Conservation (phyloP, 2,113 vertebrate genomes). For the Centropristis striata region DNA sequence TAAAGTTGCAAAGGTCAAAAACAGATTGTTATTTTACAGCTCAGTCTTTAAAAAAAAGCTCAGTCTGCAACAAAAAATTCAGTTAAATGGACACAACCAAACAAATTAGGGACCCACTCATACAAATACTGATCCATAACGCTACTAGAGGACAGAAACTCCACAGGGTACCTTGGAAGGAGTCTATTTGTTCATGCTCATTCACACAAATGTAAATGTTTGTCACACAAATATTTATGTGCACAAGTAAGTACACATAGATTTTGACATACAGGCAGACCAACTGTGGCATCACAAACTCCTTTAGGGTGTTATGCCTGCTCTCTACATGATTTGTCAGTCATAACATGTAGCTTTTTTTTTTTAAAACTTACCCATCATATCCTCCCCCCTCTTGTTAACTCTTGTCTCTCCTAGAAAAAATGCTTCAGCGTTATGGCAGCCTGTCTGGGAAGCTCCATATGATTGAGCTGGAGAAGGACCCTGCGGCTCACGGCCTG, state of each 20-base stretch:
- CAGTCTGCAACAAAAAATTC: no score
- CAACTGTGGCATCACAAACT: constrained; percentile 50
- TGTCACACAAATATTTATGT: not conserved
- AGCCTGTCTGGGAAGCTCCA: constrained; percentile 91
- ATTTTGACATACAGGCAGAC: constrained; percentile 10
- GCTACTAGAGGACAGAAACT: not conserved
- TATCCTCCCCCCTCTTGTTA: constrained; percentile 47
- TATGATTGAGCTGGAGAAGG: constrained; percentile 95
- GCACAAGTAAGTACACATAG: not conserved
- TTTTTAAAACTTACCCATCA: constrained; percentile 29
- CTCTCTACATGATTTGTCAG: constrained; percentile 62
- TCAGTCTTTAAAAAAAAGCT: no score
- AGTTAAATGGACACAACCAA: no score
- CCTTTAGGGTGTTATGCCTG: constrained; percentile 48
- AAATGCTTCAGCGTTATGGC: constrained; percentile 91
- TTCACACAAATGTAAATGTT: not conserved
- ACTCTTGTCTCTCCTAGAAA: constrained; percentile 82
- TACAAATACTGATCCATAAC: not conserved
- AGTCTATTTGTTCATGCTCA: not conserved
- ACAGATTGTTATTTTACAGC: no score
- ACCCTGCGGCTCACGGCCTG: constrained; percentile 85
- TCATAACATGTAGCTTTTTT: constrained; percentile 52
- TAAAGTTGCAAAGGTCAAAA: no score
- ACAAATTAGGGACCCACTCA: not conserved
- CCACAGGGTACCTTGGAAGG: not conserved